phyloP scores from a whole-genome alignment of 2,888 invertebrate genomes.

The Dasypolia templi region DNA sequence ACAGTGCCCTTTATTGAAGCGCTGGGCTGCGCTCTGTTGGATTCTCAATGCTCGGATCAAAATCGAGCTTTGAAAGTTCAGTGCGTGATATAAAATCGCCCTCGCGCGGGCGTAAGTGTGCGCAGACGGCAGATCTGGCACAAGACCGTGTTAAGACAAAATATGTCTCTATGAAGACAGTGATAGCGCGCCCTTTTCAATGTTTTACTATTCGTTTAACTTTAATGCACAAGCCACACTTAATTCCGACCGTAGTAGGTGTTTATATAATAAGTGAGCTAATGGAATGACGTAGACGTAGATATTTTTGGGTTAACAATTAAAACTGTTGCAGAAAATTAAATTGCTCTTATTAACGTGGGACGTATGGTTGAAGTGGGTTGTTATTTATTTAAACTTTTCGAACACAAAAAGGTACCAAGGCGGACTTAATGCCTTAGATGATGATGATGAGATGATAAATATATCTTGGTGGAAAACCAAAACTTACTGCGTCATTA shows the following conservation, averaged over 20 bases:
- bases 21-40: no score
- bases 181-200: no score
- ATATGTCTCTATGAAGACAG: no score
- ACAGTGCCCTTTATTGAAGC: no score
- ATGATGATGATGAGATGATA: neutral
- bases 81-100: neutral
- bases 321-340: constrained; percentile 20
- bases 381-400: no score
- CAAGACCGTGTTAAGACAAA: no score
- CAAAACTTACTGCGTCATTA: constrained; percentile 4
- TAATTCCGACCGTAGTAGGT: constrained; percentile 2
- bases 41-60: no score
- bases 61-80: neutral
- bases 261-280: constrained; percentile 30
- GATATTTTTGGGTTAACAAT: constrained; percentile 18
- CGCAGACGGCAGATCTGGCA: no score
- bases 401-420: no score
- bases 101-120: no score
- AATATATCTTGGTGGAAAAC: constrained; percentile 2
- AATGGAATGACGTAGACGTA: constrained; percentile 6
- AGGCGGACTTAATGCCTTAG: no score
- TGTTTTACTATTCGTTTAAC: neutral
- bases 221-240: neutral
- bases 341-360: constrained; percentile 25
- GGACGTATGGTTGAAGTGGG: constrained; percentile 8